phyloP scores from a whole-genome alignment of 2,113 vertebrate species.

The Datnioides undecimradiatus region DNA sequence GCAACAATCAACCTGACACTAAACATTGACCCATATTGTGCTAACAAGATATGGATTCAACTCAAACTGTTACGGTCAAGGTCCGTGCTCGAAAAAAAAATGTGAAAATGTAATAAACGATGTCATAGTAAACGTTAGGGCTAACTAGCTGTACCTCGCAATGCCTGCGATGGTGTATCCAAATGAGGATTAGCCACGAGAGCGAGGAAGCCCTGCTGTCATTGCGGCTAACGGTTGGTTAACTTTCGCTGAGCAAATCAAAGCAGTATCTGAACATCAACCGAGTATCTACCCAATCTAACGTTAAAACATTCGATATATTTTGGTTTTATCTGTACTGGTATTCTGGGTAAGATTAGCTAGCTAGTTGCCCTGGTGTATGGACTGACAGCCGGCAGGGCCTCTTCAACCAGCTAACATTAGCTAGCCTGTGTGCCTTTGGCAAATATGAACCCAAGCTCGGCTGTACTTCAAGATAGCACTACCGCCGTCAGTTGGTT shows the following conservation, averaged over 20 bases:
- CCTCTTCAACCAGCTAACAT: conserved; percentile 57
- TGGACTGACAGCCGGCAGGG: conserved; percentile 58
- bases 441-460: conserved; percentile 51
- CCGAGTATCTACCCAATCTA: neutral
- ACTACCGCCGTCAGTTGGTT: neutral
- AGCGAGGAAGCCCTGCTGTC: conserved; percentile 18
- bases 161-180: conserved; percentile 6
- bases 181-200: conserved; percentile 19
- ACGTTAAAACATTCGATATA: neutral
- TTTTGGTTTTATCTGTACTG: neutral
- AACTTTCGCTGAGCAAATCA: neutral
- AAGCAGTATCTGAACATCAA: neutral
- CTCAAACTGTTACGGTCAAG: neutral
- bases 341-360: neutral
- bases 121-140: neutral
- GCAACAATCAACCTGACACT: neutral
- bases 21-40: neutral
- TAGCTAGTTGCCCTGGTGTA: neutral
- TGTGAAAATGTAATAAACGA: too few relatives aligned
- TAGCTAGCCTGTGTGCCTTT: conserved; percentile 61
- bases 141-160: conserved; percentile 8
- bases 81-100: too few relatives aligned
- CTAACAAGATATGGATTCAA: neutral
- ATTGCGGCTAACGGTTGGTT: neutral
- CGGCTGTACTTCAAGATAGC: conserved; percentile 19